Base-by-base conservation (phyloP, 2,888 invertebrate genomes). In the Drosophila ezoana region DNA sequence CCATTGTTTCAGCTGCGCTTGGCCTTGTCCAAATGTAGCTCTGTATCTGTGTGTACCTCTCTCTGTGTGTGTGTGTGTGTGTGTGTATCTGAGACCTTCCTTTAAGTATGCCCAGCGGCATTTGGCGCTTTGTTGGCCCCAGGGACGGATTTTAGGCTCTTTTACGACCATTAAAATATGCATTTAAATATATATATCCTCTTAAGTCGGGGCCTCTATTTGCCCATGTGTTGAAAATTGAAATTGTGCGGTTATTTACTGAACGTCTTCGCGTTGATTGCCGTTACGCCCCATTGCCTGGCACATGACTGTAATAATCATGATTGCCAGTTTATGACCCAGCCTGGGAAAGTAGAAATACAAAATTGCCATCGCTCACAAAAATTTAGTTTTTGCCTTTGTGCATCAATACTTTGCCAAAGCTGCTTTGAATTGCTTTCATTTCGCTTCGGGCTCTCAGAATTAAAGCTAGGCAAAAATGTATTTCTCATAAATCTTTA, bases 201-300 rank as follows among this genome's bases (percentile, higher is more conserved):
- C 44, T 58, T 56, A 64, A 47, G 51, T 35, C 37, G 20, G 37
- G 28, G 18, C 62, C 56, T 64, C 58, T 58, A 58, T 59, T 45
- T 66, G 79, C 37, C 52, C 49, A 41, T 68, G 70, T 74, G 69
- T 59, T 74, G 83, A 80, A 84, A 88, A 88, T 84, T 84, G 83
- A 84, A 84, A 88, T 77, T 83, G 74, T 86, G 87, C 74, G 87
- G 74, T 71, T 88, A 82, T 88, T 83, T 88, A 71, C 80, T 73
- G 67, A 77, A 61, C 70, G 74, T 79, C 83, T 74, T 79, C 77
- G 89, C 83, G 83, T 83, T 83, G 83, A 83, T 83, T 83, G 89
- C 87, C 72, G 83, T 88, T 77, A 88, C 89, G 89, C 83, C 83
- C 89, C 83, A 79, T 83, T 86, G 89, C 83, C 87, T 82, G 82